Evolutionary conservation across 2,797 vertebrate genomes (phyloP).

Genomic region (Anabacerthia variegaticeps): DNA sequence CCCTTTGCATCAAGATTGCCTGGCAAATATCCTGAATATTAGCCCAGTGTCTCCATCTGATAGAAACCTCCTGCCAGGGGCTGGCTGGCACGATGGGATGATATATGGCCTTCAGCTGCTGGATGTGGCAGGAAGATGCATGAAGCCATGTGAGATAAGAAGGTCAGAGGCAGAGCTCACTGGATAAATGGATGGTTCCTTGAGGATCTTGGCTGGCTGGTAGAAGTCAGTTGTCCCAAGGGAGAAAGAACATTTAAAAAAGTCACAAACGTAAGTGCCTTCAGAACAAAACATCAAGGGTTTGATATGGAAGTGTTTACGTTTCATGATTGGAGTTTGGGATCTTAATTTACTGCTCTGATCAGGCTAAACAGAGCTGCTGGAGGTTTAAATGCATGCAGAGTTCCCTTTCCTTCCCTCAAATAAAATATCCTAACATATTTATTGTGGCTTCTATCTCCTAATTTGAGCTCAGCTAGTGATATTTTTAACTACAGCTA

Average conservation of each 20-base stretch:
- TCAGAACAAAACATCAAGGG: not conserved
- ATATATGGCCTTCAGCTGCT: not conserved
- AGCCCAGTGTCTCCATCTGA: not conserved
- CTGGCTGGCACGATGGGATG: not conserved
- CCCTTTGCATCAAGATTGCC: fast-evolving
- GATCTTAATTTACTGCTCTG: not conserved
- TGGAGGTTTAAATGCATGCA: not conserved
- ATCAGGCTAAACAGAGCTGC: not conserved
- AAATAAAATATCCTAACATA: not conserved
- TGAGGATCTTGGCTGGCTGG: not conserved
- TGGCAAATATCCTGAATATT: not conserved
- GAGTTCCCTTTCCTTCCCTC: not conserved
- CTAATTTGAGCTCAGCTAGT: not conserved
- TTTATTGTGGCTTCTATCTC: not conserved
- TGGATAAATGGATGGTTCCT: not conserved
- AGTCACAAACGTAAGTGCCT: not conserved
- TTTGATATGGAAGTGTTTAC: not conserved
- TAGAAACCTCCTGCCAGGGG: not conserved
- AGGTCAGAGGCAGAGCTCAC: not conserved
- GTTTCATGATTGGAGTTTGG: not conserved
- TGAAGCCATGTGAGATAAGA: not conserved
- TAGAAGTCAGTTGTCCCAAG: not conserved
- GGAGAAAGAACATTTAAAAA: not conserved
- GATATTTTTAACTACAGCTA: not conserved
- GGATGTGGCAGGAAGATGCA: conserved; percentile 7